A percentile compares a stretch with the other conserved stretches of the same genome.
Conservation (phyloP, 1,140 invertebrate genomes). For the Drosophila parabipectinata region DNA sequence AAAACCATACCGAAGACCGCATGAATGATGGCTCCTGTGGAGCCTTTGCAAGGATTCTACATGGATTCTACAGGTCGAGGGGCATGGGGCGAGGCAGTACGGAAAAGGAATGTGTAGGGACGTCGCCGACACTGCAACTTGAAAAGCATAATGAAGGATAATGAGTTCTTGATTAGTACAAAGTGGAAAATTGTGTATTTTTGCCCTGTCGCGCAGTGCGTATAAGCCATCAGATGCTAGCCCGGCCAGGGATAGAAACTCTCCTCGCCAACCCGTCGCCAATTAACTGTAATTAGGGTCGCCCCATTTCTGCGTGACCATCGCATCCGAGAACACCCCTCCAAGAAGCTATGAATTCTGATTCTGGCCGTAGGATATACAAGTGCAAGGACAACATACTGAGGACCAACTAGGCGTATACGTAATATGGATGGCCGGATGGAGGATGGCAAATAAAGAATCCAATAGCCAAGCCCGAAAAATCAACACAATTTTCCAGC, state of each 20-base stretch:
- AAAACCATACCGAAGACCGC: constrained; percentile 13
- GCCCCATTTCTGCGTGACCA: constrained; percentile 43
- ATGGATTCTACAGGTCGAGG: background rate
- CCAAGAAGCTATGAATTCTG: background rate
- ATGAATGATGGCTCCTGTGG: constrained; percentile 56
- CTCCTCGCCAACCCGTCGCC: constrained; percentile 14
- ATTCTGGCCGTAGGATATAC: background rate
- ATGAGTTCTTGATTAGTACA: constrained; percentile 76
- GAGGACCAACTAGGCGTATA: background rate
- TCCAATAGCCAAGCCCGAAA: constrained; percentile 43
- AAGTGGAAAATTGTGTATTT: constrained; percentile 76
- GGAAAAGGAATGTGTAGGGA: background rate
- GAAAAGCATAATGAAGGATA: constrained; percentile 75
- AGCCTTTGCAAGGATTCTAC: constrained; percentile 7
- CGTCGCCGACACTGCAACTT: constrained; percentile 56
- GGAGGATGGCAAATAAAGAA: constrained; percentile 21
- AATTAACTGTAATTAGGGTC: constrained; percentile 75
- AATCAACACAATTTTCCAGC: constrained; percentile 52
- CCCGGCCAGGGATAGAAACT: no score
- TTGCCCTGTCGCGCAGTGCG: constrained; percentile 49
- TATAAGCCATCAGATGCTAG: constrained; percentile 19
- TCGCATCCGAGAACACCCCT: background rate
- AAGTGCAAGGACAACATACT: constrained; percentile 28
- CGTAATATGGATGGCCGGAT: background rate
- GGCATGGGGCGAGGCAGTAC: no score